Percentiles rank a stretch among this genome's conserved stretches.
Evolutionary conservation across 2,113 vertebrate genomes (phyloP).

Genomic region (Machaerirhynchus nigripectus): DNA sequence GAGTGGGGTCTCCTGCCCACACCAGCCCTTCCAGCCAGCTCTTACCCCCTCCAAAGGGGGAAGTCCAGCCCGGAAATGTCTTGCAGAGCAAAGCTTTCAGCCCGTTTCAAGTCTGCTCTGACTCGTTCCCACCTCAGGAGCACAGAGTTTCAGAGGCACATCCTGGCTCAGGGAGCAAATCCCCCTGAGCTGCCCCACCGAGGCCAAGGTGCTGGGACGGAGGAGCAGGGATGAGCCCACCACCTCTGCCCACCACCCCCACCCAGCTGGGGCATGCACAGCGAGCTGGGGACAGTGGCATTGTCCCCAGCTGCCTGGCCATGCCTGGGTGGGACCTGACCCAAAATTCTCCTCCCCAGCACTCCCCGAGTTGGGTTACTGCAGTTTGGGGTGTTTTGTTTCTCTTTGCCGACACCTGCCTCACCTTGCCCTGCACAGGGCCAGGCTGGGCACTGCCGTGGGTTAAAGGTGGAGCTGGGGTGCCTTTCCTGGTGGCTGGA

Average conservation of each 20-base stretch:
- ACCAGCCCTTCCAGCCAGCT: not conserved
- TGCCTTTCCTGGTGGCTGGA: too few species aligned
- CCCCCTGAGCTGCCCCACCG: rapidly evolving
- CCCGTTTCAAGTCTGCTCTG: rapidly evolving
- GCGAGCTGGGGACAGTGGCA: rapidly evolving
- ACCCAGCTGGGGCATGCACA: rapidly evolving
- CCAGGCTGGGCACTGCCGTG: rapidly evolving
- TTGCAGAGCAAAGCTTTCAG: rapidly evolving
- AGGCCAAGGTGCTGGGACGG: too few species aligned
- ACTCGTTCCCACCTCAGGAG: not conserved
- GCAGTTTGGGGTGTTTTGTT: not conserved
- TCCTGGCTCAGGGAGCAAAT: not conserved
- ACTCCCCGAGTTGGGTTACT: rapidly evolving
- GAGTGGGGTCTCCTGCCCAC: rapidly evolving
- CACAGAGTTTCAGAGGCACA: rapidly evolving
- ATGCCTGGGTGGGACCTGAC: not conserved
- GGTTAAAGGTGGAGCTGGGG: not conserved
- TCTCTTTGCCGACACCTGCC: not conserved
- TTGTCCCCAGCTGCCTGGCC: not conserved
- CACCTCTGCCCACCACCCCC: too few species aligned
- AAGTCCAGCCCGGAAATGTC: not conserved
- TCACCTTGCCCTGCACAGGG: not conserved
- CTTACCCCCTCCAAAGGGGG: not conserved
- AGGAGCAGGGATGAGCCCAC: not conserved
- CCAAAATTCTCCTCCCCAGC: rapidly evolving